Evolutionary conservation across 2,888 invertebrate genomes (phyloP).

Genomic region (Thereva unica): DNA sequence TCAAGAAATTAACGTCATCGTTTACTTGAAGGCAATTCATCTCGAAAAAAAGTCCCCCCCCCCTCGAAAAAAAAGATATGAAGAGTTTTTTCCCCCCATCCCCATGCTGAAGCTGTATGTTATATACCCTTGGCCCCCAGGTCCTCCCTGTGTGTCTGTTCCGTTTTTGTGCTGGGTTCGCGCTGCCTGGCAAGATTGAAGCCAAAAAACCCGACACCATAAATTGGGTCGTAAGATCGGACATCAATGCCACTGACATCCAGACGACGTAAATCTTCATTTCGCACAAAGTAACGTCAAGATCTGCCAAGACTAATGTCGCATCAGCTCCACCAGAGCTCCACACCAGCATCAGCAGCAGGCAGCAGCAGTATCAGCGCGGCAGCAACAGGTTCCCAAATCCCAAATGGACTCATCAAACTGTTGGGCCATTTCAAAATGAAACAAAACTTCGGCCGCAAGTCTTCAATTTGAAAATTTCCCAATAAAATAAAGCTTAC

Average conservation of each 20-base stretch:
- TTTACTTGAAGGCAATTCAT: no score
- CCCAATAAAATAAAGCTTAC: not conserved
- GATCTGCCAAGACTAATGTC: not conserved
- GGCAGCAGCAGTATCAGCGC: not conserved
- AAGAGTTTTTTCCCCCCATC: no score
- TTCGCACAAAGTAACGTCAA: conserved; percentile 19
- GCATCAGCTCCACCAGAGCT: not conserved
- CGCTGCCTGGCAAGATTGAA: no score
- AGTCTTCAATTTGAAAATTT: not conserved
- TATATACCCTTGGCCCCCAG: no score
- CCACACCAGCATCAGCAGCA: not conserved
- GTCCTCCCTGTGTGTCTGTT: no score
- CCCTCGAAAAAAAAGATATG: no score
- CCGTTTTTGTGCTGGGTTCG: no score
- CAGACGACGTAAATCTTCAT: conserved; percentile 32
- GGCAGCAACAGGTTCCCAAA: not conserved
- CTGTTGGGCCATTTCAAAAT: not conserved
- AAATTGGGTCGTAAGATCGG: conserved; percentile 27
- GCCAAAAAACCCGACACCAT: conserved; percentile 22
- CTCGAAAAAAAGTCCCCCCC: no score
- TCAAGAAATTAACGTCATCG: no score
- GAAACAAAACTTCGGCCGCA: not conserved
- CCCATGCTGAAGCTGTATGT: no score
- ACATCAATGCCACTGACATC: conserved; percentile 21
- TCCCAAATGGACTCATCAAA: conserved; percentile 14